A percentile compares a stretch with the other conserved stretches of the same genome.
Evolutionary conservation across 2,888 invertebrate genomes (phyloP).

Genomic region (Rhagonycha fulva): DNA sequence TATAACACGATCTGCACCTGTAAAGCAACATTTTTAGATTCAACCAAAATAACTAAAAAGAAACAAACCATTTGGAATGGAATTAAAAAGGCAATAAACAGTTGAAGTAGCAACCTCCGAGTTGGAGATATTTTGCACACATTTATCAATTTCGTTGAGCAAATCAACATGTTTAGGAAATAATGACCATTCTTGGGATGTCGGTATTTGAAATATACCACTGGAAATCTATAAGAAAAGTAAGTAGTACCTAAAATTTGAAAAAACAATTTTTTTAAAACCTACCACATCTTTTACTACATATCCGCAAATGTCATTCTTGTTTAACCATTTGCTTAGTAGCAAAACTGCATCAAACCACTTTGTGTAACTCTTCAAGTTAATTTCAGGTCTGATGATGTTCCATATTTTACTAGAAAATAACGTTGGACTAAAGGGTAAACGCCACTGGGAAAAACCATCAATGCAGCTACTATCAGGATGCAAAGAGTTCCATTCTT

Average conservation of each 20-base stretch:
- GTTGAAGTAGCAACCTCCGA: conserved; percentile 50
- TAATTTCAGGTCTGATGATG: conserved; percentile 56
- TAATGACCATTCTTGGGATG: conserved; percentile 44
- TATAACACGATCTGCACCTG: conserved; percentile 58
- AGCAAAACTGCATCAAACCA: conserved; percentile 56
- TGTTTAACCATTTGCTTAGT: conserved; percentile 46
- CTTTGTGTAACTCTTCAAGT: conserved; percentile 54
- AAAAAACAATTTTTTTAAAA: not conserved
- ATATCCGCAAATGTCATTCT: conserved; percentile 56
- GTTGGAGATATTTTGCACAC: conserved; percentile 49
- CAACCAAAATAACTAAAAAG: not conserved
- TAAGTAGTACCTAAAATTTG: conserved; percentile 3
- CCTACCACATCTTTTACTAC: conserved; percentile 56
- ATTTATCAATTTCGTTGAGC: conserved; percentile 50
- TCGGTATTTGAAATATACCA: conserved; percentile 20
- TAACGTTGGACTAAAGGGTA: conserved; percentile 54
- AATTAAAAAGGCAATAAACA: conserved; percentile 44
- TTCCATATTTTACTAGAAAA: conserved; percentile 53
- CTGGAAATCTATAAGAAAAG: conserved; percentile 24
- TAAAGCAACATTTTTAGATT: conserved; percentile 8
- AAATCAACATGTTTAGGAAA: conserved; percentile 47
- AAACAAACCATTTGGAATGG: conserved; percentile 45
- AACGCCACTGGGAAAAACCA: conserved; percentile 56
- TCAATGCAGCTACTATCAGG: conserved; percentile 52
- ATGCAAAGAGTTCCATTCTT: conserved; percentile 54